phyloP scores from a whole-genome alignment of 2,113 vertebrate genomes.

The Pardalotus punctatus region DNA sequence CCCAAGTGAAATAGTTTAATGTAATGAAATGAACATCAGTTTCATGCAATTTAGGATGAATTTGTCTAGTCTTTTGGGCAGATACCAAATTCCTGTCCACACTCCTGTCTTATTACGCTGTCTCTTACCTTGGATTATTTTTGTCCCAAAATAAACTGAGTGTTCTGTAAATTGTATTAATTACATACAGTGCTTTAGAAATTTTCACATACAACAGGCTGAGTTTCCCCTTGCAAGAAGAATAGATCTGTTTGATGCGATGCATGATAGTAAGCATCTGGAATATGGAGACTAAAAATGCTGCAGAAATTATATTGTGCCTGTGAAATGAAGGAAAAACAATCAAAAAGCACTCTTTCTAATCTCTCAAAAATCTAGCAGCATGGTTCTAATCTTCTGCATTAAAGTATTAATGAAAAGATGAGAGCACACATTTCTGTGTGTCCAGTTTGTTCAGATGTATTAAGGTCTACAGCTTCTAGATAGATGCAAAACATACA shows the following conservation, averaged over 20 bases:
- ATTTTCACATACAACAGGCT: neutral
- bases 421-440: neutral
- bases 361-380: slow-evolving; percentile 15
- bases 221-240: neutral
- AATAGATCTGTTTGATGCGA: neutral
- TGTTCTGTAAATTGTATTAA: neutral
- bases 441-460: neutral
- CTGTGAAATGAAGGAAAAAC: slow-evolving; percentile 24
- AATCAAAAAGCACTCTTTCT: neutral
- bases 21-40: neutral
- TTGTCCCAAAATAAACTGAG: neutral
- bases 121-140: neutral
- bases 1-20: neutral
- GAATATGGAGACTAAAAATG: slow-evolving; percentile 19
- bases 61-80: neutral
- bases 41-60: neutral
- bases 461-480: neutral
- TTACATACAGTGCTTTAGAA: neutral
- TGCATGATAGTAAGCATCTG: slow-evolving; percentile 1
- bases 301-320: slow-evolving; percentile 19
- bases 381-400: neutral
- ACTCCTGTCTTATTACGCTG: neutral
- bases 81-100: neutral
- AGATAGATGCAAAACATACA: neutral
- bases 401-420: neutral